Conservation (phyloP, 2,888 invertebrate genomes). For the Nudaria mundana region DNA sequence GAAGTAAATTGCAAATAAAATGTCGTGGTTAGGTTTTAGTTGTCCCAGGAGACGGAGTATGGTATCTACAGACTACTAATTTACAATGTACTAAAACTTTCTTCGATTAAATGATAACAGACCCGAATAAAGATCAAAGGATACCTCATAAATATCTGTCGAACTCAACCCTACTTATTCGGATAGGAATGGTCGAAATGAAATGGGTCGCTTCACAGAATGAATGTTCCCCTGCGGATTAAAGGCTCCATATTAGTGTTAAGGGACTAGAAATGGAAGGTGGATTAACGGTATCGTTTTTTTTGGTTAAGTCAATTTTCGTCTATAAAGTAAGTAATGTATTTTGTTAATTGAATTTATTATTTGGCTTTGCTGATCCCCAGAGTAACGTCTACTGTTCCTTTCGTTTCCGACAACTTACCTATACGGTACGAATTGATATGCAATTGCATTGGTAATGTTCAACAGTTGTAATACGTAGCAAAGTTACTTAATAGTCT, state of each 20-base stretch:
- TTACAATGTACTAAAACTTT: slow-evolving; percentile 8
- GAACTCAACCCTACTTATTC: slow-evolving; percentile 27
- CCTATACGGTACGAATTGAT: too few species aligned
- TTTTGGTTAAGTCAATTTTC: background rate
- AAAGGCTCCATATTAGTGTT: slow-evolving; percentile 12
- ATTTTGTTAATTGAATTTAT: too few species aligned
- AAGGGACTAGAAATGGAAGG: background rate
- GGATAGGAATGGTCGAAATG: slow-evolving; percentile 27
- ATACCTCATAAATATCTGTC: slow-evolving; percentile 28
- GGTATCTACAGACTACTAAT: slow-evolving; percentile 4
- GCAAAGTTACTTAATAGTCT: too few species aligned
- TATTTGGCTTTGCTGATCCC: too few species aligned
- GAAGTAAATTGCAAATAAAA: too few species aligned
- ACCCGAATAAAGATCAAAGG: slow-evolving; percentile 22
- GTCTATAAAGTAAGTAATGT: background rate
- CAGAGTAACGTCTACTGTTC: too few species aligned
- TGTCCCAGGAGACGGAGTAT: too few species aligned
- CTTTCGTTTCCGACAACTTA: too few species aligned
- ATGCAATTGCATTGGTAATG: too few species aligned
- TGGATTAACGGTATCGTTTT: slow-evolving; percentile 1
- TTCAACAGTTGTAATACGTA: too few species aligned
- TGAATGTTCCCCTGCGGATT: slow-evolving; percentile 17
- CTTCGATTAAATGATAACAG: slow-evolving; percentile 25
- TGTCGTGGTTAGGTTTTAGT: too few species aligned
- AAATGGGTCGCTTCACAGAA: slow-evolving; percentile 28